Conservation (phyloP, 2,888 invertebrate species). For the Branchellion lobata region DNA sequence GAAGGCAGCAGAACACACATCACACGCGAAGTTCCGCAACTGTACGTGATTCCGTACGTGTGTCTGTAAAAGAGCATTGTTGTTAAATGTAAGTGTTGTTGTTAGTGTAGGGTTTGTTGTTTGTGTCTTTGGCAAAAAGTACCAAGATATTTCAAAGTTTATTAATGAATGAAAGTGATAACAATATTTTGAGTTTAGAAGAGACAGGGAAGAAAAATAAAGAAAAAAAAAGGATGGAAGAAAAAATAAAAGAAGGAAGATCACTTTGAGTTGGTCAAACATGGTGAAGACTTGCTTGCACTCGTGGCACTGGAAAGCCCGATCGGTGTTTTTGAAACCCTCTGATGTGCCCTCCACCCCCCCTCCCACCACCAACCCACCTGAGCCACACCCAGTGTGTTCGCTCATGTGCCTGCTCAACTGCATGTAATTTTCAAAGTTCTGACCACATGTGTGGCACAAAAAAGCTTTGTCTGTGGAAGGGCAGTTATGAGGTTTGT, state of each 20-base stretch:
- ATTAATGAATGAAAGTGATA: no score
- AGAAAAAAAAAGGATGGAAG: no score
- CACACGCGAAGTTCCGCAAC: conserved; percentile 33
- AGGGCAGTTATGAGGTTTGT: not conserved
- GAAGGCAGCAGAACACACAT: conserved; percentile 33
- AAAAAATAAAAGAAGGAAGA: no score
- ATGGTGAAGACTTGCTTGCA: conserved; percentile 33
- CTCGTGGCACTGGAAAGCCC: not conserved
- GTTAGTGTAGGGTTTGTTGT: not conserved
- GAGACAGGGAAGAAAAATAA: no score
- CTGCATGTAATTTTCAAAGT: conserved; percentile 6
- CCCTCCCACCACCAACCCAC: not conserved
- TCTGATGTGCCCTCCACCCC: not conserved
- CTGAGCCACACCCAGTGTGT: not conserved
- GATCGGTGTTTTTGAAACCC: not conserved
- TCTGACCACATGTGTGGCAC: conserved; percentile 41
- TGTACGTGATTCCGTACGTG: conserved; percentile 32
- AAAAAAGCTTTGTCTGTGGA: conserved; percentile 17
- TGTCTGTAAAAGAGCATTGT: conserved; percentile 1
- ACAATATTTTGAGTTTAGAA: no score
- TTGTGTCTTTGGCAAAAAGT: not conserved
- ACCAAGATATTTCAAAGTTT: not conserved
- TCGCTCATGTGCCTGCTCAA: conserved; percentile 27
- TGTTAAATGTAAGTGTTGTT: not conserved
- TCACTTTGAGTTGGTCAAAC: conserved; percentile 41